These are phyloP conservation scores for Mesorhabditis belari DNA, from an alignment of 2,888 invertebrate genomes.

Conservation along the genomic window DNA sequence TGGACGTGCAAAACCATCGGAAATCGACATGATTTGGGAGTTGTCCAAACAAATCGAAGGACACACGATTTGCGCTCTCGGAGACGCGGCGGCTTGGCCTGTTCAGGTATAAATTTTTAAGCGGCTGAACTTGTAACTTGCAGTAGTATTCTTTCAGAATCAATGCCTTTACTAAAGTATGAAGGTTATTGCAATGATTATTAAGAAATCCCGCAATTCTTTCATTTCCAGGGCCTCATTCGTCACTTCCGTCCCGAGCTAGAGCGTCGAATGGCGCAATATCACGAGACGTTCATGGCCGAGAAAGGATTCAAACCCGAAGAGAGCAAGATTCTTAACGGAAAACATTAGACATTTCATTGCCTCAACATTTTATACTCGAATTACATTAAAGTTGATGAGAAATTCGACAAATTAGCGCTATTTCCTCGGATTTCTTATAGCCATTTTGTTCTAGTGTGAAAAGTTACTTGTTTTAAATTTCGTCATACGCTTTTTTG, in stretches of 20 bases:
- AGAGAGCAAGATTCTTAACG: not conserved
- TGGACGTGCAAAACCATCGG: slow-evolving; percentile 83
- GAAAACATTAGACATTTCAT: not conserved
- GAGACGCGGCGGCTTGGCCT: slow-evolving; percentile 99
- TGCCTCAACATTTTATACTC: no score
- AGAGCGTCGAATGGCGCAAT: slow-evolving; percentile 74
- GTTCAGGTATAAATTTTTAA: slow-evolving; percentile 66
- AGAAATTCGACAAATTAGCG: no score
- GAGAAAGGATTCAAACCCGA: slow-evolving; percentile 23
- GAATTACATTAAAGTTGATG: no score
- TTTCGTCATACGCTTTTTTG: no score
- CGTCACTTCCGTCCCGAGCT: slow-evolving; percentile 92
- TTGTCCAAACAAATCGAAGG: slow-evolving; percentile 98
- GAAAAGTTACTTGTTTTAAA: no score
- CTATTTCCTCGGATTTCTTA: no score
- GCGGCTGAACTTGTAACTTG: not conserved
- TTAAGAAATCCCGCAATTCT: not conserved
- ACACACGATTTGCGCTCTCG: slow-evolving; percentile 96
- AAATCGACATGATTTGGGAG: slow-evolving; percentile 99
- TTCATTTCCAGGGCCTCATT: slow-evolving; percentile 66
- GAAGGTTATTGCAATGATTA: not conserved
- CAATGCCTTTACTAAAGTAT: not conserved
- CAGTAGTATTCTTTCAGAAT: not conserved
- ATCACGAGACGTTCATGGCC: slow-evolving; percentile 55
- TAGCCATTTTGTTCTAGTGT: no score